Conservation (phyloP, 1,140 invertebrate genomes). For the Pentalonia nigronervosa region DNA sequence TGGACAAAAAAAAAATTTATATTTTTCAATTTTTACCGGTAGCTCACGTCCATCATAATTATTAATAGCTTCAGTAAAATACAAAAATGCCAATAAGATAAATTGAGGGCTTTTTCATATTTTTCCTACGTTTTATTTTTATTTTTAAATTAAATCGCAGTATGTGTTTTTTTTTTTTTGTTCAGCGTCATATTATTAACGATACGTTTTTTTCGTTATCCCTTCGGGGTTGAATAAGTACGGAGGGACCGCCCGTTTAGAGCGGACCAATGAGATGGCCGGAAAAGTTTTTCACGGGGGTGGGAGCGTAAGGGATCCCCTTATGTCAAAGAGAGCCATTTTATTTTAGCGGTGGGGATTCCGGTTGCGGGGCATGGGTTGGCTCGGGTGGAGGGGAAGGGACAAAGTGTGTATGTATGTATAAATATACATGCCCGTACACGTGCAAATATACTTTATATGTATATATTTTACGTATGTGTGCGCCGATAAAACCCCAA, state of each 20-base stretch:
- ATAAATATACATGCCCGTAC: background rate
- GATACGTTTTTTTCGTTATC: constrained; percentile 48
- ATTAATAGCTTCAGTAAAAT: constrained; percentile 56
- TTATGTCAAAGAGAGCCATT: constrained; percentile 58
- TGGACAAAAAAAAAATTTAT: constrained; percentile 27
- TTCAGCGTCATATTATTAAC: constrained; percentile 53
- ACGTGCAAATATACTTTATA: background rate
- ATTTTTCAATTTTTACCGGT: constrained; percentile 43
- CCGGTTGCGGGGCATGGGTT: background rate
- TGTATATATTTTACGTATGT: background rate
- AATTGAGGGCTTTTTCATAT: constrained; percentile 55
- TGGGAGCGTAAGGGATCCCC: constrained; percentile 50
- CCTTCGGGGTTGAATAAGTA: constrained; percentile 54
- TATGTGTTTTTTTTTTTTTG: constrained; percentile 27
- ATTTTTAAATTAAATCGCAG: constrained; percentile 57
- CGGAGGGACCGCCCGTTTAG: constrained; percentile 53
- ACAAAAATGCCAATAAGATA: constrained; percentile 57
- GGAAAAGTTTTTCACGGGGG: constrained; percentile 54
- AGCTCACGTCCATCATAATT: constrained; percentile 47
- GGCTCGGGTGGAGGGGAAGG: background rate
- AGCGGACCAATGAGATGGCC: constrained; percentile 50
- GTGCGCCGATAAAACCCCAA: constrained; percentile 36
- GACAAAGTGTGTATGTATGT: constrained; percentile 35
- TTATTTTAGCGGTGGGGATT: constrained; percentile 32
- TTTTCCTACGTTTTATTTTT: constrained; percentile 53